Evolutionary conservation across 2,113 vertebrate species (phyloP).

Genomic region (Piprites chloris): DNA sequence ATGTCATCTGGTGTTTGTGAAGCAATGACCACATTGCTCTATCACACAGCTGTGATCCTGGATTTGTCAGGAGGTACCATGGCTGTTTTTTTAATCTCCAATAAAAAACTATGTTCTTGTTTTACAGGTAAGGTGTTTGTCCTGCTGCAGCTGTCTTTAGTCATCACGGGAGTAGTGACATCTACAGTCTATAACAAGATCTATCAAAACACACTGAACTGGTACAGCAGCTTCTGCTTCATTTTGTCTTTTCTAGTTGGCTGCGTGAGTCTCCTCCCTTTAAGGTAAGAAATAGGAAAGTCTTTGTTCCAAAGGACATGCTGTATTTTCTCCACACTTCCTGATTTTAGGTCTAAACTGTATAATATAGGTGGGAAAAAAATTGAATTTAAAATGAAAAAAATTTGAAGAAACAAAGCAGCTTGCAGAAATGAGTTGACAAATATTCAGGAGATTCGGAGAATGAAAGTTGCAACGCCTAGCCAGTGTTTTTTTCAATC

Average conservation of each 20-base stretch:
- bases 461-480: not conserved
- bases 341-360: not conserved
- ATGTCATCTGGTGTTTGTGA: not conserved
- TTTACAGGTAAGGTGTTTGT: constrained; percentile 82
- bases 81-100: not conserved
- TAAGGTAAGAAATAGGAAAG: constrained; percentile 78
- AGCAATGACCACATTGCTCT: not conserved
- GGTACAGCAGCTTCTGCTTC: constrained; percentile 85
- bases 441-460: not conserved
- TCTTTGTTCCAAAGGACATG: not conserved
- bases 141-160: constrained; percentile 82
- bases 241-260: constrained; percentile 78
- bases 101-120: not conserved
- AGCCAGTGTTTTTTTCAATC: not conserved
- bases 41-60: not conserved
- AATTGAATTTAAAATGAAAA: not conserved
- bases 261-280: constrained; percentile 83
- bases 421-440: not conserved
- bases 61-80: not conserved
- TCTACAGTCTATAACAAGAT: constrained; percentile 85
- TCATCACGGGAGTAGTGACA: constrained; percentile 79
- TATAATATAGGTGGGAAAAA: not conserved
- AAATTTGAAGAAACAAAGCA: not conserved
- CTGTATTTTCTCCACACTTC: not conserved
- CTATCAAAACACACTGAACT: constrained; percentile 85